phyloP scores from a whole-genome alignment of 2,888 invertebrate species.

The Philopedon plagiatum region DNA sequence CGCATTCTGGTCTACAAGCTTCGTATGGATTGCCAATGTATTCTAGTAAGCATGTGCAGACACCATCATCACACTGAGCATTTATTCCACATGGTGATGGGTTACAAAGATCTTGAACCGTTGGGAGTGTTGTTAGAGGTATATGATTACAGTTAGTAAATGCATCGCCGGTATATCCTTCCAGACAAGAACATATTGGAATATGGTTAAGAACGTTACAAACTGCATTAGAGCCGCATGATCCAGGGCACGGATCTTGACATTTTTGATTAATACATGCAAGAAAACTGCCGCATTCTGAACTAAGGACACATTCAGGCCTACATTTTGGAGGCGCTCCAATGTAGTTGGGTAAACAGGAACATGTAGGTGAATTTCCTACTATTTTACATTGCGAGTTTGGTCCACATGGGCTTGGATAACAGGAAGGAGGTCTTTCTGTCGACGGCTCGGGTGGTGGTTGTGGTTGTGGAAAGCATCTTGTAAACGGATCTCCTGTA shows the following conservation, averaged over 20 bases:
- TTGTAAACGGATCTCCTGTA: conserved; percentile 89
- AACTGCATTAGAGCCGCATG: conserved; percentile 84
- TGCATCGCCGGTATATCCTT: conserved; percentile 85
- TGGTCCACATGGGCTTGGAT: conserved; percentile 88
- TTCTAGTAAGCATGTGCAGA: conserved; percentile 75
- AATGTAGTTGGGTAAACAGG: conserved; percentile 82
- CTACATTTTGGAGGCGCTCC: conserved; percentile 86
- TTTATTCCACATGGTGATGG: conserved; percentile 86
- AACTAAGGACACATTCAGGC: conserved; percentile 85
- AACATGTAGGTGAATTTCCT: conserved; percentile 82
- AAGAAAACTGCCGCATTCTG: conserved; percentile 83
- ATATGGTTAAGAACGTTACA: conserved; percentile 86
- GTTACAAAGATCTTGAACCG: conserved; percentile 73
- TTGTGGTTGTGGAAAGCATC: conserved; percentile 75
- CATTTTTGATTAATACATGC: conserved; percentile 87
- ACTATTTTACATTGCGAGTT: conserved; percentile 85
- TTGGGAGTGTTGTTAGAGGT: conserved; percentile 67
- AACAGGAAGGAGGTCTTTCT: conserved; percentile 81
- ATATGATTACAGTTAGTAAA: conserved; percentile 79
- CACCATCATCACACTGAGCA: conserved; percentile 77
- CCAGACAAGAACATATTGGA: conserved; percentile 84
- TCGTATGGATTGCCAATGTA: conserved; percentile 79
- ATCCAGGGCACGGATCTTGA: conserved; percentile 86
- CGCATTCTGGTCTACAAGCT: conserved; percentile 81
- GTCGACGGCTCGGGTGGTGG: conserved; percentile 67